These are phyloP conservation scores for Ormyrus nitidulus DNA, from an alignment of 2,888 invertebrate genomes.

Conservation along the genomic window DNA sequence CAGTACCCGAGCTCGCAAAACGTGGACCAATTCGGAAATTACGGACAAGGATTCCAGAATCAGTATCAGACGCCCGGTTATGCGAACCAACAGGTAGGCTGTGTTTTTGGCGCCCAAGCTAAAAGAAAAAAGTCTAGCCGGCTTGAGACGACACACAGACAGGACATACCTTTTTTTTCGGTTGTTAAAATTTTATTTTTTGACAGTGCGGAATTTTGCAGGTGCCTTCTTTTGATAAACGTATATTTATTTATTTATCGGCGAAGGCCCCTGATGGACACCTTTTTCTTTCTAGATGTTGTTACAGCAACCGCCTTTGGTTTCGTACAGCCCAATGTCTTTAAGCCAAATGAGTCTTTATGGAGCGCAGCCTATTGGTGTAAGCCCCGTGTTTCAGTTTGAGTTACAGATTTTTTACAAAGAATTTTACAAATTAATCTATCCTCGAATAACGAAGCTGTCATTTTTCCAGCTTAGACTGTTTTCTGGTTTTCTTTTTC, in stretches of 20 bases:
- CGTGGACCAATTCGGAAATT: slow-evolving; percentile 61
- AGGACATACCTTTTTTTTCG: neutral
- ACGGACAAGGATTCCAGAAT: slow-evolving; percentile 62
- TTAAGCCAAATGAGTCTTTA: slow-evolving; percentile 68
- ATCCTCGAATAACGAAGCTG: slow-evolving; percentile 14
- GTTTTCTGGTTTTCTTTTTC: slow-evolving; percentile 30
- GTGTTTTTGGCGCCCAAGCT: too few species aligned
- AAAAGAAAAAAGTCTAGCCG: neutral
- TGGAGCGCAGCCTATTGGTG: slow-evolving; percentile 66
- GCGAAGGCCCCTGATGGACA: slow-evolving; percentile 42
- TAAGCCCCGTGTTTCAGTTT: slow-evolving; percentile 61
- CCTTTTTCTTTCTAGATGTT: slow-evolving; percentile 64
- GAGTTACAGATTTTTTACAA: slow-evolving; percentile 35
- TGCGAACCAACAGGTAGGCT: slow-evolving; percentile 59
- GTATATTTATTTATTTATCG: slow-evolving; percentile 27
- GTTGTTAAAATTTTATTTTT: neutral
- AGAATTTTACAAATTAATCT: slow-evolving; percentile 17
- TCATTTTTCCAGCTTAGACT: slow-evolving; percentile 34
- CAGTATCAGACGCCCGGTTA: slow-evolving; percentile 66
- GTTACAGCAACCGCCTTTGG: slow-evolving; percentile 62
- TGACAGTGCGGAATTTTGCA: slow-evolving; percentile 6
- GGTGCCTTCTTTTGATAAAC: slow-evolving; percentile 41
- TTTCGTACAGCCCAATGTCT: slow-evolving; percentile 65
- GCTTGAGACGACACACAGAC: neutral
- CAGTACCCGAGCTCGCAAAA: slow-evolving; percentile 68